Evolutionary conservation across 2,888 invertebrate species (phyloP), one percentile per base, ranked within the genome.

Genomic region (Drepanosiphum platanoidis): DNA sequence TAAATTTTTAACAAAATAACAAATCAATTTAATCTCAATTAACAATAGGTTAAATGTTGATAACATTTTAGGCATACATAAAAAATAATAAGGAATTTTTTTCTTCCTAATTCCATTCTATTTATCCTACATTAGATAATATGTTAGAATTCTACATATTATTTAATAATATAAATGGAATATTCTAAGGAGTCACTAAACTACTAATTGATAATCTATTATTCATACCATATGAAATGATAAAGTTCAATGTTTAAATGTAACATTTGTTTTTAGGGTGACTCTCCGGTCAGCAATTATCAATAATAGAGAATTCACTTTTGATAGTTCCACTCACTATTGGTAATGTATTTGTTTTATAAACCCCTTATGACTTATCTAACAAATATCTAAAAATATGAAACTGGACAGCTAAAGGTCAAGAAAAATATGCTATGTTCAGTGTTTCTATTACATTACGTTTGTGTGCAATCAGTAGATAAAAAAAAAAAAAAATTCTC

Each of bases 121-220:
- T n/a, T n/a, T n/a, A n/a, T n/a, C n/a, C n/a, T n/a, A n/a, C n/a
- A n/a, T n/a, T n/a, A n/a, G n/a, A n/a, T n/a, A n/a, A n/a, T n/a
- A n/a, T n/a, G n/a, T n/a, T n/a, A n/a, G n/a, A n/a, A n/a, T n/a
- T n/a, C n/a, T n/a, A n/a, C n/a, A n/a, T n/a, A n/a, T n/a, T n/a
- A n/a, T n/a, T n/a, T n/a, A n/a, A n/a, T 52, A 34, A 79, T 79
- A 46, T 66, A 68, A 52, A 68, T 9, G 1, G 18, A 79, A 79
- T 79, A 68, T 15, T 0, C 22, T n/a, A 79, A 22, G 22, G n/a
- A 79, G 11, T 7, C 30, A 42, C 5, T n/a, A n/a, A n/a, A n/a
- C n/a, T n/a, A 77, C 34, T 77, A 39, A 80, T 68, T 68, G 36
- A 30, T 34, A 27, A 70, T 58, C 27, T 52, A 52, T 70, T 52